Percentiles rank a stretch among this genome's conserved stretches.
phyloP scores from a whole-genome alignment of 1,140 invertebrate species.

The Aphaenogaster floridana region DNA sequence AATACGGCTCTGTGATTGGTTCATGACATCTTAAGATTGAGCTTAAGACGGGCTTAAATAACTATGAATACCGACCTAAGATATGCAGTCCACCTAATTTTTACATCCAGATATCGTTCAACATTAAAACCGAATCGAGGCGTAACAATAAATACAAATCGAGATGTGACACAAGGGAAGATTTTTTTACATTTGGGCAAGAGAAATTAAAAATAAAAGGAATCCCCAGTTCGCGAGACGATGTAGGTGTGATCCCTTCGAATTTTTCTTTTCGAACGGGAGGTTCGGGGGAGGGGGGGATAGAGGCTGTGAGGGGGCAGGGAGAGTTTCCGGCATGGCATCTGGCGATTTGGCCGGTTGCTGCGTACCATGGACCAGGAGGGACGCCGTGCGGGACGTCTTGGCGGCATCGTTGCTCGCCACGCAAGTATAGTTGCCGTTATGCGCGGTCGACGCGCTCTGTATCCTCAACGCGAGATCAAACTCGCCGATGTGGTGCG shows the following conservation, averaged over 20 bases:
- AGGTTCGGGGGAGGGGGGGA: not conserved
- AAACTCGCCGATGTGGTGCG: slow-evolving; percentile 86
- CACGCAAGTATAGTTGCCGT: slow-evolving; percentile 96
- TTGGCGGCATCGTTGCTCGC: slow-evolving; percentile 94
- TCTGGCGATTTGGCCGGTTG: slow-evolving; percentile 16
- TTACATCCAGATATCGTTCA: not conserved
- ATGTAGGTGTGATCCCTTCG: not conserved
- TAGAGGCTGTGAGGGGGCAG: not conserved
- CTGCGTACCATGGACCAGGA: slow-evolving; percentile 87
- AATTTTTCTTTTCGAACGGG: not conserved
- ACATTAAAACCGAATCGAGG: not conserved
- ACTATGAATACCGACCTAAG: no score
- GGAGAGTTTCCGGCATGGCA: not conserved
- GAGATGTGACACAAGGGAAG: not conserved
- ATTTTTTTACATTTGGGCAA: not conserved
- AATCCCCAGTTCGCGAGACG: not conserved
- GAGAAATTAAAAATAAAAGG: not conserved
- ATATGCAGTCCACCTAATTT: not conserved
- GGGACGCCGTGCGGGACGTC: slow-evolving; percentile 85
- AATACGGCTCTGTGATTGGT: no score
- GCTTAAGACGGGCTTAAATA: no score
- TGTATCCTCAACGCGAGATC: slow-evolving; percentile 86
- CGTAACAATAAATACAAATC: not conserved
- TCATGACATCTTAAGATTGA: no score
- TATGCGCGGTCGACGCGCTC: slow-evolving; percentile 89